Evolutionary conservation across 1,140 invertebrate genomes (phyloP).

Genomic region (Daktulosphaira vitifoliae): DNA sequence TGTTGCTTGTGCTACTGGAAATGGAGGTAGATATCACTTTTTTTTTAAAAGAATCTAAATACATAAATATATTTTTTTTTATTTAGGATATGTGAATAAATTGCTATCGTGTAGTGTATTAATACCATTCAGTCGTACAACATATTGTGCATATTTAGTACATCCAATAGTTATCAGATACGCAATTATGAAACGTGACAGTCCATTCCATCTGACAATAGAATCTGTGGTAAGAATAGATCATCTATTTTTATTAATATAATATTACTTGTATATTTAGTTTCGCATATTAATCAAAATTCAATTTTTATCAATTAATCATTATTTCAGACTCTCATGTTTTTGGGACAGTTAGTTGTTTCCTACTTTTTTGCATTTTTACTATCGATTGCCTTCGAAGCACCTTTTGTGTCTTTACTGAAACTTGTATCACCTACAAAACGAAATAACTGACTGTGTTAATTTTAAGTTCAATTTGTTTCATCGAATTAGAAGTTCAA

Average conservation of each 20-base stretch:
- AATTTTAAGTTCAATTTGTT: too few relatives aligned
- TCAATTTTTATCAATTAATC: neutral
- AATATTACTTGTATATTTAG: slow-evolving; percentile 24
- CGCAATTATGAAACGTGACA: slow-evolving; percentile 65
- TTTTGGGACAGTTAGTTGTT: slow-evolving; percentile 63
- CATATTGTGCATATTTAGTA: slow-evolving; percentile 72
- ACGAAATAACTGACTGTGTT: slow-evolving; percentile 42
- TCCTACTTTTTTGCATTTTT: slow-evolving; percentile 69
- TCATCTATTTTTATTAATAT: neutral
- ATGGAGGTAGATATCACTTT: slow-evolving; percentile 73
- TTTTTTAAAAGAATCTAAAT: neutral
- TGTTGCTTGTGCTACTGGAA: slow-evolving; percentile 76
- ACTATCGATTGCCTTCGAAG: slow-evolving; percentile 69
- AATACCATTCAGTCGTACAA: slow-evolving; percentile 73
- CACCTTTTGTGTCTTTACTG: slow-evolving; percentile 73
- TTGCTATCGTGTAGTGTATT: slow-evolving; percentile 60
- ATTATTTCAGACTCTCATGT: slow-evolving; percentile 48
- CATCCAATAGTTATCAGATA: slow-evolving; percentile 69
- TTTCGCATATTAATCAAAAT: too few relatives aligned
- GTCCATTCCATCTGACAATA: slow-evolving; percentile 66
- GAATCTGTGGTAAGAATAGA: slow-evolving; percentile 56
- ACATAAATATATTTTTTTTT: too few relatives aligned
- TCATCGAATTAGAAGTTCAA: too few relatives aligned
- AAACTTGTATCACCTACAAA: slow-evolving; percentile 62
- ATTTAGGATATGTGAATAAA: slow-evolving; percentile 32